A percentile compares a stretch with the other conserved stretches of the same genome.
These are phyloP conservation scores for Bostrychus sinensis DNA, from an alignment of 2,113 vertebrate species.

Conservation along the genomic window DNA sequence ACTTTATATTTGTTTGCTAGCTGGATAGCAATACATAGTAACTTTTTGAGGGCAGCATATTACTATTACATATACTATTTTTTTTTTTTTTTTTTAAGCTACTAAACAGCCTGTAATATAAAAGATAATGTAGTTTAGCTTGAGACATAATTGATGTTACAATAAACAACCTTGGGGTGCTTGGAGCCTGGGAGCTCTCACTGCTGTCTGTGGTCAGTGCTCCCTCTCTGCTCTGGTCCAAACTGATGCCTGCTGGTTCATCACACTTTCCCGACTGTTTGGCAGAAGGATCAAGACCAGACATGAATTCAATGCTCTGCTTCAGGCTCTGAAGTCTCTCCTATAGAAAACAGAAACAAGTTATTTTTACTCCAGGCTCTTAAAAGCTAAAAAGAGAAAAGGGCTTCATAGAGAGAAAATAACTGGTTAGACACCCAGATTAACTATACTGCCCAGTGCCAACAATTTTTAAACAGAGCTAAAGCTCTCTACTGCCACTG, in stretches of 20 bases:
- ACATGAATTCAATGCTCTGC: constrained; percentile 97
- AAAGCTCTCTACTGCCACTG: constrained; percentile 55
- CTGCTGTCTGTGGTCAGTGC: constrained; percentile 66
- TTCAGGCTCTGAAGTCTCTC: constrained; percentile 94
- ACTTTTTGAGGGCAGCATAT: too few species aligned
- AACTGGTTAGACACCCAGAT: not conserved
- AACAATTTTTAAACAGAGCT: not conserved
- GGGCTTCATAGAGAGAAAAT: not conserved
- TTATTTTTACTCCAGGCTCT: not conserved
- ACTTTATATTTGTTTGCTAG: too few species aligned
- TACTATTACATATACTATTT: too few species aligned
- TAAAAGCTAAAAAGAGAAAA: not conserved
- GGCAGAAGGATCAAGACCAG: constrained; percentile 85
- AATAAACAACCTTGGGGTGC: constrained; percentile 74
- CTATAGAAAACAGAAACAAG: constrained; percentile 67
- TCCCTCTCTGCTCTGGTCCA: constrained; percentile 74
- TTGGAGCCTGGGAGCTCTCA: constrained; percentile 80
- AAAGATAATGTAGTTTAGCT: too few species aligned
- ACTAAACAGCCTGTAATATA: too few species aligned
- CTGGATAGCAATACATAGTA: too few species aligned
- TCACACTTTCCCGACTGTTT: constrained; percentile 79
- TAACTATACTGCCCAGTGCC: not conserved
- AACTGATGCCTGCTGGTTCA: constrained; percentile 60
- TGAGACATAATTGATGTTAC: not conserved
- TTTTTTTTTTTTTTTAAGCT: too few species aligned